Evolutionary conservation across 2,113 vertebrate species (phyloP), one percentile per base, ranked within the genome.

Genomic region (Brachionichthys hirsutus): DNA sequence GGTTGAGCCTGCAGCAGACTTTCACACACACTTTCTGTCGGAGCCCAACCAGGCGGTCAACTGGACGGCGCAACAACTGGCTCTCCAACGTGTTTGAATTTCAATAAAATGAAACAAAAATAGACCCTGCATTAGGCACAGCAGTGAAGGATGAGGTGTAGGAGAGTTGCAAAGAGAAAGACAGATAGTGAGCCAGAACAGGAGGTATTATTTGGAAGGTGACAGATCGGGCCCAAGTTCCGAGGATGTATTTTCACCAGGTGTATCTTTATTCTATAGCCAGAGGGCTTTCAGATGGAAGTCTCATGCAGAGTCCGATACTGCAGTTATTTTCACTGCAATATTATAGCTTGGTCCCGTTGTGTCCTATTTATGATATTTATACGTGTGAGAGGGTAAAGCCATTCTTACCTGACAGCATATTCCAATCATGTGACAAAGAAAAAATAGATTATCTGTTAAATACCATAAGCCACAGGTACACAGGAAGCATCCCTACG

Each of bases 191-290:
- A 70, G n/a, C 56, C 54, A 42, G n/a, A 72, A 44, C 50, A 64
- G 47, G 73, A 75, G 51, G 36, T 48, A 34, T 40, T 55, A 16
- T 50, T 16, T 56, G 51, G 16, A 58, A 77, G 75, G 62, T 47
- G 73, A 73, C 81, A 81, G 67, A 85, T 79, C 77, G 79, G n/a
- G 70, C n/a, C 15, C 19, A 42, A 47, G 56, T 55, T 77, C 52
- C 1, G 44, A 67, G 66, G 71, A 52, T 55, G 38, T 47, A 46
- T 18, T 64, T 77, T 80, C 61, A 57, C 54, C 66, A 50, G 60
- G 62, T 56, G 58, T 70, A 72, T 61, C 55, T 54, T 70, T 55
- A 67, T 74, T 19, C 1, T 40, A 62, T 69, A 51, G 64, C 84
- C 61, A 40, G 46, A 43, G 78, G 75, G 30, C 22, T 72, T 64